These are phyloP conservation scores for Heterodera schachtii DNA, from an alignment of 1,140 invertebrate species.

Conservation along the genomic window DNA sequence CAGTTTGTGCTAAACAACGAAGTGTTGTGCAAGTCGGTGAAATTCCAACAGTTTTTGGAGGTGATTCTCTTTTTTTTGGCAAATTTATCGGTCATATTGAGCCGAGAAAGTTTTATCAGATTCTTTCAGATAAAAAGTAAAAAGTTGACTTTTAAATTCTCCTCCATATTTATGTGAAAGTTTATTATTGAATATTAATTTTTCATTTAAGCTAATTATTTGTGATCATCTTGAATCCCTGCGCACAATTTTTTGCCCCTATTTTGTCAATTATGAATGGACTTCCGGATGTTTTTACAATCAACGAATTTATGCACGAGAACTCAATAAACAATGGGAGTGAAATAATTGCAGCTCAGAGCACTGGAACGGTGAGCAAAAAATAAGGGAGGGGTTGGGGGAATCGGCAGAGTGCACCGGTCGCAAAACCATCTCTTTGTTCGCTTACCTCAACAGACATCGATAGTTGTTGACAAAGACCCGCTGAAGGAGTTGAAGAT, in stretches of 20 bases:
- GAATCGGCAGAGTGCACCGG: too few relatives aligned
- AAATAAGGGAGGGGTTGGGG: not conserved
- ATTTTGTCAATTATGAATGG: slow-evolving; percentile 8
- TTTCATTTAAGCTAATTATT: too few relatives aligned
- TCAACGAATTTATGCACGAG: not conserved
- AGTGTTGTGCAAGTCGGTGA: slow-evolving; percentile 41
- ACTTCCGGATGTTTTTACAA: slow-evolving; percentile 10
- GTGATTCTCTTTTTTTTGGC: not conserved
- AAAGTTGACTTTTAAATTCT: too few relatives aligned
- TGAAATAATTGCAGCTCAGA: not conserved
- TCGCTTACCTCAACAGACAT: slow-evolving; percentile 10
- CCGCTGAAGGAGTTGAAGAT: slow-evolving; percentile 19
- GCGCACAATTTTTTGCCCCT: too few relatives aligned
- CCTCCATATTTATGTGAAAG: too few relatives aligned
- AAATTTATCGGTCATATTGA: too few relatives aligned
- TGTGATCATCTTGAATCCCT: too few relatives aligned
- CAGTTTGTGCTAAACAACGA: slow-evolving; percentile 55
- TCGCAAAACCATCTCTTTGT: not conserved
- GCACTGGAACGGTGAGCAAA: not conserved
- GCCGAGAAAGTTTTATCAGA: too few relatives aligned
- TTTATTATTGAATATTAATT: too few relatives aligned
- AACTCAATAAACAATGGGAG: not conserved
- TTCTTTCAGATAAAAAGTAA: too few relatives aligned
- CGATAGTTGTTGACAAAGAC: slow-evolving; percentile 22
- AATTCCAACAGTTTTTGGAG: slow-evolving; percentile 20